phyloP scores from a whole-genome alignment of 64 coral and sea anemone genomes.

The Montipora efflorescens region DNA sequence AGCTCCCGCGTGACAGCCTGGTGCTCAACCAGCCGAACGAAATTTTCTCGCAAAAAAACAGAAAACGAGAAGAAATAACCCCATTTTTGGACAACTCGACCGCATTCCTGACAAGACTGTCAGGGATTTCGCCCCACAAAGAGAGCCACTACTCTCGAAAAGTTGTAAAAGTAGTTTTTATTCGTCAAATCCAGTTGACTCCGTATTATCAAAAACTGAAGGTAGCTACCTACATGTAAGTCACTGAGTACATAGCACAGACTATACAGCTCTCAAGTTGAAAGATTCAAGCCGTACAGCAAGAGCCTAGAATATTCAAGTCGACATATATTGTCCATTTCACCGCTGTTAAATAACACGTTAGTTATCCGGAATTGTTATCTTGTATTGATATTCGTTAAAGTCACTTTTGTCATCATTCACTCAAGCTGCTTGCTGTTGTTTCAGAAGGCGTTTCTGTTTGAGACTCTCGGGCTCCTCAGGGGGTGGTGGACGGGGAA shows the following conservation, averaged over 20 bases:
- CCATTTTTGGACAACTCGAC: too few species aligned
- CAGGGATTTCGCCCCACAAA: too few species aligned
- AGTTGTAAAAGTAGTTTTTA: constrained; percentile 44
- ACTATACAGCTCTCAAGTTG: background rate
- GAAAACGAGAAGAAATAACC: too few species aligned
- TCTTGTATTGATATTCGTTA: background rate
- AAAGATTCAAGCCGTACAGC: background rate
- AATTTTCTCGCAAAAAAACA: too few species aligned
- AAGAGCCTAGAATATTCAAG: background rate
- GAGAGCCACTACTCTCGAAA: background rate
- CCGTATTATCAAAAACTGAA: constrained; percentile 1
- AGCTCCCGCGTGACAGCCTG: too few species aligned
- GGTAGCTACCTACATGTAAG: background rate
- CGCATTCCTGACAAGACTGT: too few species aligned
- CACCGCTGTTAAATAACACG: constrained; percentile 23
- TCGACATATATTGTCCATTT: background rate
- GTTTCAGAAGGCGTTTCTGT: constrained; percentile 70
- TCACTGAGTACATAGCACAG: constrained; percentile 1
- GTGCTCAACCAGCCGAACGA: too few species aligned
- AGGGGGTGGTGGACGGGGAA: constrained; percentile 98
- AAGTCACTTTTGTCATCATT: background rate
- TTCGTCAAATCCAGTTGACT: constrained; percentile 51
- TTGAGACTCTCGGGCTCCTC: constrained; percentile 95
- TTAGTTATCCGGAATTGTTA: background rate
- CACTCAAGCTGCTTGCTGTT: constrained; percentile 69